Evolutionary conservation across 2,113 vertebrate genomes (phyloP), one percentile per base, ranked within the genome.

Genomic region (Ceyx melanurus): DNA sequence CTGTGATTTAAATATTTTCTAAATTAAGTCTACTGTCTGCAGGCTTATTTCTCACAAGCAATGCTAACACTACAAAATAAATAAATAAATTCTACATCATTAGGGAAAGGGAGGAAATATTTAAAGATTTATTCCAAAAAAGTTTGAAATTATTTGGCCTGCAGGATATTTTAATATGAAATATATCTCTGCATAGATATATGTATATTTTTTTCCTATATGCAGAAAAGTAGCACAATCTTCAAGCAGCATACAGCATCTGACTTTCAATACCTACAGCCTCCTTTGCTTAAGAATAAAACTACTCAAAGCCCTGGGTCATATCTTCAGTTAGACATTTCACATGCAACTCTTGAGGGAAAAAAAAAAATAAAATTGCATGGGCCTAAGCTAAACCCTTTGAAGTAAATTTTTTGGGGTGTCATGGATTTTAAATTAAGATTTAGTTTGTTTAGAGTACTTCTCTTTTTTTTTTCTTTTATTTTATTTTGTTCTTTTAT

Each of bases 121-220:
- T 88, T 85, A 71, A 94, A 84, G 40, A 85, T 88, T 93, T 88
- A 75, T 84, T 90, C 72, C 51, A 68, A 95, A 93, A 97, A 90
- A n/a, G 33, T 50, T 85, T 66, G 54, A 80, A 86, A 73, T 76
- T 13, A 81, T 88, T 91, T 91, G 68, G 64, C 85, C 82, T 89
- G 56, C n/a, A 94, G 94, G 80, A 93, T 84, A 40, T 91, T 94
- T 95, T 89, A 89, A 82, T 94, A 72, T 72, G n/a, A 81, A 94
- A 96, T 94, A 40, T 13, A 53, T 48, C 82, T 45, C 61, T 85
- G 57, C 54, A 89, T 29, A 74, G 77, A 93, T 76, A 80, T 46
- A 84, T 86, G 72, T 57, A 86, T 85, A 78, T 89, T 79, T 90
- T 76, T 9, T 74, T 77, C 53, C 62, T 70, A 26, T 62, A 79